A percentile compares a stretch with the other conserved stretches of the same genome.
Conservation (phyloP, 2,797 vertebrate species). For the Enteromius paludinosus region DNA sequence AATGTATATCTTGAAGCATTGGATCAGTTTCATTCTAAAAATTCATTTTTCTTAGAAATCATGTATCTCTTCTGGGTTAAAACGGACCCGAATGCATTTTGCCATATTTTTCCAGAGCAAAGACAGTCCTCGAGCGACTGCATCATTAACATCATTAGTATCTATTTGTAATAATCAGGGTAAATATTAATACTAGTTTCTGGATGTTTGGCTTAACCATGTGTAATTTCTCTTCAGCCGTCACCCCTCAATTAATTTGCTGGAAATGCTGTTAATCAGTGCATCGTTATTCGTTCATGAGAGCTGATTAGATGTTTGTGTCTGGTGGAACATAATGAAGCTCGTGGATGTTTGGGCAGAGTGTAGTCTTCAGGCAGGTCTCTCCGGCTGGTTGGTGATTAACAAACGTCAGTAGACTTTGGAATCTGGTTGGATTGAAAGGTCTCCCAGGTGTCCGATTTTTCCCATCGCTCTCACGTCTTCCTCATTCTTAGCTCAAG, state of each 20-base stretch:
- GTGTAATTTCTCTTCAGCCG: slow-evolving; percentile 55
- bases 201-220: neutral
- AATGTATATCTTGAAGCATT: neutral
- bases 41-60: neutral
- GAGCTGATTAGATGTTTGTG: slow-evolving; percentile 63
- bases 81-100: neutral
- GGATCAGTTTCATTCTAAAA: neutral
- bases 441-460: slow-evolving; percentile 83
- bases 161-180: neutral
- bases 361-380: neutral
- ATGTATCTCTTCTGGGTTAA: neutral
- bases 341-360: slow-evolving; percentile 54
- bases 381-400: slow-evolving; percentile 93
- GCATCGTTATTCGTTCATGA: slow-evolving; percentile 64
- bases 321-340: slow-evolving; percentile 61
- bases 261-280: slow-evolving; percentile 66
- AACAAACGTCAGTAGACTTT: slow-evolving; percentile 99
- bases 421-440: slow-evolving; percentile 90
- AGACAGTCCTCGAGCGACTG: neutral
- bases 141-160: neutral
- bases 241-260: slow-evolving; percentile 35
- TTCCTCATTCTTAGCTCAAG: slow-evolving; percentile 40
- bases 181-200: neutral
- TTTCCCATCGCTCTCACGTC: neutral
- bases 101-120: neutral